These are phyloP conservation scores for Urosaurus nigricauda DNA, from an alignment of 2,797 vertebrate species.

Conservation along the genomic window DNA sequence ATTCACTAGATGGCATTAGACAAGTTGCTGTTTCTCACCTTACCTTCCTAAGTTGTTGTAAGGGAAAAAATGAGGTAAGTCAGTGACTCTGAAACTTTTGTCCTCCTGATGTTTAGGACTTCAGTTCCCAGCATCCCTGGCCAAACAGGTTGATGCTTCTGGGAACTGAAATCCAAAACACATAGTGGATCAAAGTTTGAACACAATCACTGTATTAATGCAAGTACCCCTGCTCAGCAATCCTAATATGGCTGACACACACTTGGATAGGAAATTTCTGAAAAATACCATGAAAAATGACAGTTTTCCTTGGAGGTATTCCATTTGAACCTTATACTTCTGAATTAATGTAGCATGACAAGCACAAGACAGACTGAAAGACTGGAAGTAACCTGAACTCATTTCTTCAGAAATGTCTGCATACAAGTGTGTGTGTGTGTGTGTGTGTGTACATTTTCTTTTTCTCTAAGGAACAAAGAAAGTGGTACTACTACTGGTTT, in stretches of 20 bases:
- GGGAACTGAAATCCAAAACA: too few species aligned
- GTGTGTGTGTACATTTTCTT: constrained; percentile 31
- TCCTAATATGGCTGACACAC: not conserved
- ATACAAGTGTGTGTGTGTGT: not conserved
- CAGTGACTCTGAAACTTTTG: not conserved
- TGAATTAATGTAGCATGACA: not conserved
- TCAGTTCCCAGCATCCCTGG: too few species aligned
- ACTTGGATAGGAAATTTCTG: not conserved
- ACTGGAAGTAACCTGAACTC: not conserved
- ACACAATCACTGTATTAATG: not conserved
- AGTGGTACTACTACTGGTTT: constrained; percentile 62
- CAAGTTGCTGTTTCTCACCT: not conserved
- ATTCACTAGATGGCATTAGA: not conserved
- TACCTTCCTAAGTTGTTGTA: not conserved
- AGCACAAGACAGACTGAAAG: not conserved
- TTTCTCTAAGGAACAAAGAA: constrained; percentile 61
- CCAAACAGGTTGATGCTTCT: too few species aligned
- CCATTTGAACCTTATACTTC: not conserved
- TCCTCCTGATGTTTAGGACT: too few species aligned
- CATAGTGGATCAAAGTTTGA: too few species aligned
- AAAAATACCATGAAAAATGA: not conserved
- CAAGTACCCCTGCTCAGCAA: not conserved
- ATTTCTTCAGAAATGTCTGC: not conserved
- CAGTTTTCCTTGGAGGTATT: not conserved
- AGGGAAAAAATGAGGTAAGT: not conserved